Evolutionary conservation across 2,888 invertebrate genomes (phyloP).

Genomic region (Hyppa rectilinea): DNA sequence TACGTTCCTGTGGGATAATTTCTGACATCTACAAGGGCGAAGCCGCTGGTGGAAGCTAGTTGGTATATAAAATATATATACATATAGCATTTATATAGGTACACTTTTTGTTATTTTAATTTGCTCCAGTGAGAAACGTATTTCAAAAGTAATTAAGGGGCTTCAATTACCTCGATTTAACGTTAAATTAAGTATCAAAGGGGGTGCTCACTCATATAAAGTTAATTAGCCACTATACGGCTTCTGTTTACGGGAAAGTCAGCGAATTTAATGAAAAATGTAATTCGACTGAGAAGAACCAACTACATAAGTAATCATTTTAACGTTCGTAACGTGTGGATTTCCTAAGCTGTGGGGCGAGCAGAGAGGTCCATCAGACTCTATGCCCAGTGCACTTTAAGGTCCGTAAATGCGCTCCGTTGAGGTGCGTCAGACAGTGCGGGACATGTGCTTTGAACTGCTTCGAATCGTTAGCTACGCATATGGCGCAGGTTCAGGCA

Average conservation of each 20-base stretch:
- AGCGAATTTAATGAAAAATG: neutral
- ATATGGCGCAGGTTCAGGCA: too few species aligned
- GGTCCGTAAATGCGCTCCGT: neutral
- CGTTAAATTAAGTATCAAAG: constrained; percentile 23
- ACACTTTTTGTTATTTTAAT: neutral
- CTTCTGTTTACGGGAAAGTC: constrained; percentile 17
- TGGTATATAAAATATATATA: neutral
- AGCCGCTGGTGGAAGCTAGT: too few species aligned
- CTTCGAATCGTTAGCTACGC: too few species aligned
- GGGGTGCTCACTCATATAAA: constrained; percentile 3
- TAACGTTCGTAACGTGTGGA: neutral
- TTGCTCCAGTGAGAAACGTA: neutral
- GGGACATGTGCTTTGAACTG: too few species aligned
- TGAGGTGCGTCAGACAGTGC: too few species aligned
- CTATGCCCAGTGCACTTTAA: neutral
- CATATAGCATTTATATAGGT: neutral
- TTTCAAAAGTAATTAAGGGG: constrained; percentile 27
- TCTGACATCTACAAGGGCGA: too few species aligned
- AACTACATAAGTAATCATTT: neutral
- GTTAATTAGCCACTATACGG: constrained; percentile 23
- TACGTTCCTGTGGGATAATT: too few species aligned
- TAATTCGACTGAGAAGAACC: neutral
- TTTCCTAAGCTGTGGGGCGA: neutral
- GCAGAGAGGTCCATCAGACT: neutral
- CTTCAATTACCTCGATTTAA: neutral